phyloP scores from a whole-genome alignment of 2,888 invertebrate genomes.

The Pycnomerus fuliginosus region DNA sequence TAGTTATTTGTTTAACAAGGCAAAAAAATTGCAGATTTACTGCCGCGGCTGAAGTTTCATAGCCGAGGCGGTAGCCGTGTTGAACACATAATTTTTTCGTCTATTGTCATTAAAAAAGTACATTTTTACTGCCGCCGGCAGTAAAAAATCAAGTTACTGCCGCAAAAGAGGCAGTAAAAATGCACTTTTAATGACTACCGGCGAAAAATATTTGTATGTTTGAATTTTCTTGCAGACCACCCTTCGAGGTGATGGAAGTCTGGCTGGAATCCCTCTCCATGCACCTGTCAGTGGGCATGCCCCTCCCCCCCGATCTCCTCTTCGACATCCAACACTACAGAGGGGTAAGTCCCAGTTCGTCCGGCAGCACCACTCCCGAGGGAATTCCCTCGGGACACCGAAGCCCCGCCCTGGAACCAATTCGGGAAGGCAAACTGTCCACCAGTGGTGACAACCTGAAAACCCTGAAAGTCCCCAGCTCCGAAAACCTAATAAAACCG shows the following conservation, averaged over 20 bases:
- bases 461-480: slow-evolving; percentile 12
- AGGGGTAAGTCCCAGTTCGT: slow-evolving; percentile 58
- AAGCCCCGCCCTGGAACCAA: slow-evolving; percentile 57
- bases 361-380: slow-evolving; percentile 62
- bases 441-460: slow-evolving; percentile 17
- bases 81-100: too few species aligned
- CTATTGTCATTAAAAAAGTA: too few species aligned
- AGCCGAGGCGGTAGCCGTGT: too few species aligned
- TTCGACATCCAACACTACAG: slow-evolving; percentile 75
- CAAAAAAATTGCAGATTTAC: too few species aligned
- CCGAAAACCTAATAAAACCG: slow-evolving; percentile 30
- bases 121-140: too few species aligned
- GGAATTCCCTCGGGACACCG: slow-evolving; percentile 53
- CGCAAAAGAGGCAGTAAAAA: too few species aligned
- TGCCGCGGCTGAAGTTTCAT: too few species aligned
- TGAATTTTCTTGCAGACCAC: slow-evolving; percentile 62
- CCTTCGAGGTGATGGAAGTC: slow-evolving; percentile 86
- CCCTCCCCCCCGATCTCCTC: slow-evolving; percentile 66
- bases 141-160: too few species aligned
- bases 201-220: too few species aligned
- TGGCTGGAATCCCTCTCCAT: slow-evolving; percentile 81
- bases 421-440: slow-evolving; percentile 55
- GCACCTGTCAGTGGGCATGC: slow-evolving; percentile 65
- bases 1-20: too few species aligned
- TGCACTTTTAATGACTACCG: too few species aligned